These are phyloP conservation scores for Lucinisca nassula DNA, from an alignment of 2,888 invertebrate genomes.

Conservation along the genomic window DNA sequence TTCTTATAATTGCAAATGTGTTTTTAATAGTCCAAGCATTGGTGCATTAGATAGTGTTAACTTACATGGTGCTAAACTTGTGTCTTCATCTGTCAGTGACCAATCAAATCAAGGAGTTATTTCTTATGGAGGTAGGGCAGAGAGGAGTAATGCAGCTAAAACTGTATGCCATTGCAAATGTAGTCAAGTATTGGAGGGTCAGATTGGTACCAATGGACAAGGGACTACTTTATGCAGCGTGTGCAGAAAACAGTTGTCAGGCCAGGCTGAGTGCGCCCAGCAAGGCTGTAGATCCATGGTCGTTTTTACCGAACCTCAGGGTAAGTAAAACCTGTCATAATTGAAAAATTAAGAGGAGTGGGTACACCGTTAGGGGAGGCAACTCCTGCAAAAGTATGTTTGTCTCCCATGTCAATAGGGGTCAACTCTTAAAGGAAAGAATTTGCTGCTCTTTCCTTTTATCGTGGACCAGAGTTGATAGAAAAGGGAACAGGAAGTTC, in stretches of 20 bases:
- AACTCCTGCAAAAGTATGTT: too few relatives aligned
- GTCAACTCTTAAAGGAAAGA: too few relatives aligned
- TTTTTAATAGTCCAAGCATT: not conserved
- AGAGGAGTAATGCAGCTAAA: not conserved
- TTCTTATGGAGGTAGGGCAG: not conserved
- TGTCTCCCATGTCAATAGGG: too few relatives aligned
- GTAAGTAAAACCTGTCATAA: not conserved
- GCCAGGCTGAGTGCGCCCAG: not conserved
- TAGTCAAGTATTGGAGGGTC: not conserved
- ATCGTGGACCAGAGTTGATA: too few relatives aligned
- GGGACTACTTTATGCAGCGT: not conserved
- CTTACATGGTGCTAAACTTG: not conserved
- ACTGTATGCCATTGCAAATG: not conserved
- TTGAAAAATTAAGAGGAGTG: too few relatives aligned
- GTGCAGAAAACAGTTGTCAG: not conserved
- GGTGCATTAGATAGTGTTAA: not conserved
- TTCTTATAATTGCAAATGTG: not conserved
- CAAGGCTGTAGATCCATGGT: slow-evolving; percentile 22
- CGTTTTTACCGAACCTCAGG: slow-evolving; percentile 22
- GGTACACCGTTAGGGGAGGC: too few relatives aligned
- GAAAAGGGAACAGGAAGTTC: too few relatives aligned
- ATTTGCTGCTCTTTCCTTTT: too few relatives aligned
- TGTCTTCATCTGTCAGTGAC: not conserved
- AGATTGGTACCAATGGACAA: too few relatives aligned
- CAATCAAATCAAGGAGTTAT: not conserved